Percentiles rank a stretch among this genome's conserved stretches.
Conservation (phyloP, 2,113 vertebrate species). For the Paramormyrops kingsleyae region DNA sequence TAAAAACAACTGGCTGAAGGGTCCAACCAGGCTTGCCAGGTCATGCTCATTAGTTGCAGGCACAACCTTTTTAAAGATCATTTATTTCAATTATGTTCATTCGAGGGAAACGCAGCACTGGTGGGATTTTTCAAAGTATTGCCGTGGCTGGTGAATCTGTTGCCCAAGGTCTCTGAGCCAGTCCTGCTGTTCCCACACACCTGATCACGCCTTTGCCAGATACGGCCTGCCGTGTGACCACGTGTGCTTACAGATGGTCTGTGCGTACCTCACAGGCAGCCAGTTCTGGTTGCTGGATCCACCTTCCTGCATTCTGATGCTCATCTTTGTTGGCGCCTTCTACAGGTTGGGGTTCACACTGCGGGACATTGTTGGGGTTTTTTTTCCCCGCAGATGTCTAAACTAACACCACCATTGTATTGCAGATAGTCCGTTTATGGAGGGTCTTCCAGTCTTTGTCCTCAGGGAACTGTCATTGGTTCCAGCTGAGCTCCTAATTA, state of each 20-base stretch:
- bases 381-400: background rate
- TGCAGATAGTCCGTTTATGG: background rate
- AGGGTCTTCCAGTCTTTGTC: background rate
- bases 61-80: background rate
- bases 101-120: background rate
- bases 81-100: background rate
- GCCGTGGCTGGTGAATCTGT: background rate
- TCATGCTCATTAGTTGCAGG: background rate
- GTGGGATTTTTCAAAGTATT: background rate
- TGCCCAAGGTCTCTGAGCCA: background rate
- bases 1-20: background rate
- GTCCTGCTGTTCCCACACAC: background rate
- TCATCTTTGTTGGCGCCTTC: background rate
- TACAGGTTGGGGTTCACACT: background rate
- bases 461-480: background rate
- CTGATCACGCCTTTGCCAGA: background rate
- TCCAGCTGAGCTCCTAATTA: background rate
- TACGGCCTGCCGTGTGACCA: background rate
- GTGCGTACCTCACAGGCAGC: background rate
- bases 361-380: background rate
- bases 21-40: background rate
- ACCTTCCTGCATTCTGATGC: background rate
- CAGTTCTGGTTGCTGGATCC: background rate
- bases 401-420: background rate
- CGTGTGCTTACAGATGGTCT: background rate